Conservation (phyloP, 2,888 invertebrate genomes). For the Chrysolina americana region DNA sequence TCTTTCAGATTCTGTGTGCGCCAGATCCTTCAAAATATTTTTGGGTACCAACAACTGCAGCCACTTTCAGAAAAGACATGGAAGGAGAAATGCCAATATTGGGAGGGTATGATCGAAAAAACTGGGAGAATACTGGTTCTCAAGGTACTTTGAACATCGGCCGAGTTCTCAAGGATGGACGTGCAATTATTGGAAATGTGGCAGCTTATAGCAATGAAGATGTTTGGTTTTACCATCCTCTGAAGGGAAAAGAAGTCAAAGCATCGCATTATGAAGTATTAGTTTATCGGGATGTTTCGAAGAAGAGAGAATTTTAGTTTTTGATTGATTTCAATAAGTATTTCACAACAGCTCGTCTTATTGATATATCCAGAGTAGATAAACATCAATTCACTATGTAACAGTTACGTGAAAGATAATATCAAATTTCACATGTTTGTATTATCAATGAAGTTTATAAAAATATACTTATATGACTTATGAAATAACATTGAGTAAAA, state of each 20-base stretch:
- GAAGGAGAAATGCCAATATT: slow-evolving; percentile 2
- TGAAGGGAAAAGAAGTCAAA: neutral
- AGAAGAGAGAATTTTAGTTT: neutral
- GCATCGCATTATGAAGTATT: slow-evolving; percentile 7
- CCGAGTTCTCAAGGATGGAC: neutral
- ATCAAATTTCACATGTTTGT: too few species aligned
- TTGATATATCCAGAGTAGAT: too few species aligned
- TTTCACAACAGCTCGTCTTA: too few species aligned
- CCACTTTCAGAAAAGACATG: neutral
- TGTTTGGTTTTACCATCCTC: neutral
- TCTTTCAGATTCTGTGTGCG: neutral
- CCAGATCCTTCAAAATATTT: neutral
- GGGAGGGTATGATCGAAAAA: slow-evolving; percentile 1
- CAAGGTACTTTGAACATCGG: slow-evolving; percentile 12
- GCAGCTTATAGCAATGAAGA: neutral
- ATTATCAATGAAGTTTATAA: too few species aligned
- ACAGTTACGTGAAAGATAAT: too few species aligned
- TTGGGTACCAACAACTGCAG: neutral
- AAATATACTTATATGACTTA: too few species aligned
- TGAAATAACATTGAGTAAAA: too few species aligned
- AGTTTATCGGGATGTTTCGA: neutral
- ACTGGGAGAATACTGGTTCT: neutral
- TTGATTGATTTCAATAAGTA: neutral
- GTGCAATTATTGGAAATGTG: slow-evolving; percentile 7
- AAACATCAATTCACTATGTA: too few species aligned